Percentiles rank a stretch among this genome's conserved stretches.
Evolutionary conservation across 1,140 invertebrate genomes (phyloP).

Genomic region (Pectinophora gossypiella): DNA sequence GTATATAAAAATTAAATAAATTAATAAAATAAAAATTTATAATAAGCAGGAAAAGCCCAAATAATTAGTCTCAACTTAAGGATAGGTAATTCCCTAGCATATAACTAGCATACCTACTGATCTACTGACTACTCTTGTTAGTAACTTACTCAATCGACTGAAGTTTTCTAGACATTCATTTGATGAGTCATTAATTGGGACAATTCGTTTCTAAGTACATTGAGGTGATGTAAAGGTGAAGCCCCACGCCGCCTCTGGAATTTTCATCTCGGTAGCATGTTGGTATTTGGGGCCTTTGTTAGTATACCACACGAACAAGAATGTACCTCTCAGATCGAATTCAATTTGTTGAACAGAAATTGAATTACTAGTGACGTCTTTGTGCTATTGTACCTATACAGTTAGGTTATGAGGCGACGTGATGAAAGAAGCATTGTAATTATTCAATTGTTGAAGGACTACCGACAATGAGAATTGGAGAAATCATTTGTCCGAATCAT

Average conservation of each 20-base stretch:
- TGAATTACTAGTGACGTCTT: conserved; percentile 34
- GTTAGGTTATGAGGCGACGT: not conserved
- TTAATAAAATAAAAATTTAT: too few species aligned
- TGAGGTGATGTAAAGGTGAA: too few species aligned
- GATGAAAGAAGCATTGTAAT: not conserved
- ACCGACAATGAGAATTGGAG: not conserved
- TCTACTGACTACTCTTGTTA: too few species aligned
- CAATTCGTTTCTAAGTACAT: too few species aligned
- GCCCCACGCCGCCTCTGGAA: not conserved
- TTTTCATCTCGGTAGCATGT: conserved; percentile 17
- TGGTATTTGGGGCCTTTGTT: conserved; percentile 39
- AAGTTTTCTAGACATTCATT: too few species aligned
- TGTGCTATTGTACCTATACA: not conserved
- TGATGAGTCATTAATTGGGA: too few species aligned
- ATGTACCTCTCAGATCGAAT: conserved; percentile 30
- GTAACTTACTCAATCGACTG: too few species aligned
- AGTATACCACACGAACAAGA: conserved; percentile 23
- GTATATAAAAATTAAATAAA: too few species aligned
- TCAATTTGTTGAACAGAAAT: conserved; percentile 57
- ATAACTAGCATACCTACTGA: too few species aligned
- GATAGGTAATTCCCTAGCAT: too few species aligned
- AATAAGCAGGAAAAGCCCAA: too few species aligned
- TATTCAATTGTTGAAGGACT: not conserved
- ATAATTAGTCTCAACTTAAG: too few species aligned
- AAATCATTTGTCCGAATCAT: not conserved